Percentiles rank a stretch among this genome's conserved stretches.
phyloP scores from a whole-genome alignment of 1,140 invertebrate genomes.

The Cydia splendana region DNA sequence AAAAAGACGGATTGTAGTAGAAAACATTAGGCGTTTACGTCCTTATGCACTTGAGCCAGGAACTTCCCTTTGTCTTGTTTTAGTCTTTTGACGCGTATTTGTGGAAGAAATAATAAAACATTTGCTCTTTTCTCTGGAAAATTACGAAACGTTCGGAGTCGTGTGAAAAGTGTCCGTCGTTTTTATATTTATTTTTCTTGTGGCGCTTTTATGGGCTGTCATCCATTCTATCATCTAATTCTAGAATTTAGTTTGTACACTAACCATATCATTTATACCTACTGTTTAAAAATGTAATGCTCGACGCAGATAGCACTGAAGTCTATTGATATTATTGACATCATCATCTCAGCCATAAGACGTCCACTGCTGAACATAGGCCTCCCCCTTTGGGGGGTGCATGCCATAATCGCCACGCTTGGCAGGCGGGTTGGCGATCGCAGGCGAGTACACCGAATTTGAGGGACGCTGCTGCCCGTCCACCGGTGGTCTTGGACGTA shows the following conservation, averaged over 20 bases:
- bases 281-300: no score
- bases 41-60: not conserved
- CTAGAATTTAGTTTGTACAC: not conserved
- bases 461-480: no score
- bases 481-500: no score
- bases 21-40: not conserved
- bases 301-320: no score
- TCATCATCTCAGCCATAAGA: no score
- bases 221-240: not conserved
- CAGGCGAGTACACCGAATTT: no score
- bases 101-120: constrained; percentile 10
- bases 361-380: no score
- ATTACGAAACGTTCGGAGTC: not conserved
- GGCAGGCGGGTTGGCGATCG: no score
- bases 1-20: not conserved
- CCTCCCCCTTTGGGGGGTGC: no score
- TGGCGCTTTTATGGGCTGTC: not conserved
- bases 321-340: no score
- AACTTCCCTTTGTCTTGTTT: constrained; percentile 1
- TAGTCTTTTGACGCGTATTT: constrained; percentile 16
- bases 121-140: not conserved
- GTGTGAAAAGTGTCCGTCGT: not conserved
- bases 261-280: no score
- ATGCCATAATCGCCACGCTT: no score
- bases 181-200: not conserved